These are phyloP conservation scores for Tetramorium alpestre DNA, from an alignment of 1,140 invertebrate species.

Conservation along the genomic window DNA sequence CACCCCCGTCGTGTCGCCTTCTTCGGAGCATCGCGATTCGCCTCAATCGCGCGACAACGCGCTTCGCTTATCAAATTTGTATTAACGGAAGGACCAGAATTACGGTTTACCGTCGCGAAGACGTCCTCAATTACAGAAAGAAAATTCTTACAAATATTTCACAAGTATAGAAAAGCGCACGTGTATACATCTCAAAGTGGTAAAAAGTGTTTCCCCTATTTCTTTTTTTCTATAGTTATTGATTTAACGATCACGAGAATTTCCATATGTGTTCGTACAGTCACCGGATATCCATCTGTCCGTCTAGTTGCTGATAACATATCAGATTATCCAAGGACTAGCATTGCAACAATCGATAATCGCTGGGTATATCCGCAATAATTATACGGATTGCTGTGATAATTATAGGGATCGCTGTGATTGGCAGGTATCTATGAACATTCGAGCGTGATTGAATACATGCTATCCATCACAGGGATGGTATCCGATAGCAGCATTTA, in stretches of 20 bases:
- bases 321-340: conserved; percentile 47
- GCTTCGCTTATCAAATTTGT: conserved; percentile 23
- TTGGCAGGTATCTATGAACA: conserved; percentile 44
- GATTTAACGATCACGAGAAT: not conserved
- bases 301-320: conserved; percentile 31
- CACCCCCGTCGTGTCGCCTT: not conserved
- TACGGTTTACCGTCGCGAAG: not conserved
- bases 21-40: not conserved
- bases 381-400: conserved; percentile 46
- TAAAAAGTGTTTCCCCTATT: not conserved
- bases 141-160: not conserved
- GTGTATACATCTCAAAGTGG: not conserved
- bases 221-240: not conserved
- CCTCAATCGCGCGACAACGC: not conserved
- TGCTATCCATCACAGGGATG: not conserved
- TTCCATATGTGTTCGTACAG: not conserved
- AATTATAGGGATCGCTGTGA: conserved; percentile 51
- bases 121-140: not conserved
- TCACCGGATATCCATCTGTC: not conserved
- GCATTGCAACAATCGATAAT: conserved; percentile 41
- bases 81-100: conserved; percentile 9
- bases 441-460: conserved; percentile 18
- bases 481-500: not conserved
- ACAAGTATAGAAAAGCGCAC: not conserved
- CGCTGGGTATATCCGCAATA: conserved; percentile 30